Percentiles rank a stretch among this genome's conserved stretches.
Evolutionary conservation across 2,113 vertebrate genomes (phyloP).

Genomic region (Ochotona curzoniae): DNA sequence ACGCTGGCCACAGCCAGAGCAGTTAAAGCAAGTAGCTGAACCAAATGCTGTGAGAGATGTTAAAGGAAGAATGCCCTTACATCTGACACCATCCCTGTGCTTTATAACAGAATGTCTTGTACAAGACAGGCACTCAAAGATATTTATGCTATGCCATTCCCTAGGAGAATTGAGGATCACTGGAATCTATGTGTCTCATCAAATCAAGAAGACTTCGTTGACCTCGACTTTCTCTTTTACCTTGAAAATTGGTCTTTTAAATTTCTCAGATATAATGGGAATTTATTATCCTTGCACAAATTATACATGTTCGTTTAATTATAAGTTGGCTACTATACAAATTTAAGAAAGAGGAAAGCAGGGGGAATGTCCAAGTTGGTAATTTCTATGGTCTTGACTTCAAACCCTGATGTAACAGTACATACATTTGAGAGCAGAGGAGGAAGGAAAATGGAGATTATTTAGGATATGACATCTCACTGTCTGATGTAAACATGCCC

Average conservation of each 20-base stretch:
- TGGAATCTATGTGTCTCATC: background rate
- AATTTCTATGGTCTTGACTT: slow-evolving; percentile 1
- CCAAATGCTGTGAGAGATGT: background rate
- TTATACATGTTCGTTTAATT: background rate
- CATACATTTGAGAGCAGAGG: background rate
- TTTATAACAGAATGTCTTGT: slow-evolving; percentile 6
- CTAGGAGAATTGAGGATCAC: background rate
- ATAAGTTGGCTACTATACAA: background rate
- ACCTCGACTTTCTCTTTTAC: slow-evolving; percentile 30
- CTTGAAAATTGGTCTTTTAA: slow-evolving; percentile 18
- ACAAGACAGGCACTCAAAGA: background rate
- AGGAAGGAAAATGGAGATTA: slow-evolving; percentile 38
- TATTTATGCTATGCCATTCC: background rate
- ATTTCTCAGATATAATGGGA: slow-evolving; percentile 48
- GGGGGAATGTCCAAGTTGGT: background rate
- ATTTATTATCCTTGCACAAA: slow-evolving; percentile 36
- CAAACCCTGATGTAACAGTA: slow-evolving; percentile 39
- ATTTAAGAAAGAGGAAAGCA: background rate
- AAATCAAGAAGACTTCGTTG: slow-evolving; percentile 43
- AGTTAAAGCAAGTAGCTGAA: slow-evolving; percentile 1
- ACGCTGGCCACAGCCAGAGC: background rate
- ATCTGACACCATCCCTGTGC: background rate
- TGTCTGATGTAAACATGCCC: slow-evolving; percentile 27
- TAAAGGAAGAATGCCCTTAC: background rate
- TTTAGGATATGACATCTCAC: background rate